These are phyloP conservation scores for Apamea anceps DNA, from an alignment of 2,888 invertebrate genomes.

Conservation along the genomic window DNA sequence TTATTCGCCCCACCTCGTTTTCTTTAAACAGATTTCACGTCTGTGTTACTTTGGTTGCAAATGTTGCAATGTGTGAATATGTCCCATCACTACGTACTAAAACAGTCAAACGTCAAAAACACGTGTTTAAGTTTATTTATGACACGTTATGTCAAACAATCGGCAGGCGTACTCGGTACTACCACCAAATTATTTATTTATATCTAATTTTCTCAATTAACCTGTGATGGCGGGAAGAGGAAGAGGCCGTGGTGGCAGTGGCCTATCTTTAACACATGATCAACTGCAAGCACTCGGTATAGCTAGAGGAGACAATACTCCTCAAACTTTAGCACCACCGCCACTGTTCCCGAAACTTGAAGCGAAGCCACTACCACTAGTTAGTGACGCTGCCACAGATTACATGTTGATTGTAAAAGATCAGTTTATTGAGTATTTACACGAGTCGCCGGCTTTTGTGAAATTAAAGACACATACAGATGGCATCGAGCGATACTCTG, in stretches of 20 bases:
- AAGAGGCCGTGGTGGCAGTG: constrained; percentile 88
- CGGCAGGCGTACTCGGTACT: no score
- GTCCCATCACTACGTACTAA: constrained; percentile 15
- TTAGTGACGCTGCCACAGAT: constrained; percentile 90
- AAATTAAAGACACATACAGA: constrained; percentile 86
- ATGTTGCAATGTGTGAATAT: background rate
- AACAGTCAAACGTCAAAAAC: constrained; percentile 27
- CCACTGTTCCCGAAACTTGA: constrained; percentile 91
- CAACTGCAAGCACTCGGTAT: constrained; percentile 90
- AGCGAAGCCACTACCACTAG: constrained; percentile 88
- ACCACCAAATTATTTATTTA: background rate
- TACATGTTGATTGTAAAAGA: constrained; percentile 93
- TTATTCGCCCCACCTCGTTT: background rate
- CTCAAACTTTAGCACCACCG: constrained; percentile 89
- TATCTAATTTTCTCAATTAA: constrained; percentile 11
- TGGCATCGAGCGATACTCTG: constrained; percentile 90
- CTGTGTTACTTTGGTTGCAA: no score
- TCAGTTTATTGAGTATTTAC: constrained; percentile 93
- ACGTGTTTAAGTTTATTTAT: constrained; percentile 34
- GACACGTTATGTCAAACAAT: constrained; percentile 10
- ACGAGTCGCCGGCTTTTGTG: constrained; percentile 92
- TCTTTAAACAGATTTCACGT: no score
- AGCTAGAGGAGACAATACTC: constrained; percentile 89
- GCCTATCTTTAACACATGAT: constrained; percentile 89
- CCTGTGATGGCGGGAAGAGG: constrained; percentile 85